Percentiles rank a stretch among this genome's conserved stretches.
phyloP scores from a whole-genome alignment of 2,113 vertebrate species.

The Beaufortia kweichowensis region DNA sequence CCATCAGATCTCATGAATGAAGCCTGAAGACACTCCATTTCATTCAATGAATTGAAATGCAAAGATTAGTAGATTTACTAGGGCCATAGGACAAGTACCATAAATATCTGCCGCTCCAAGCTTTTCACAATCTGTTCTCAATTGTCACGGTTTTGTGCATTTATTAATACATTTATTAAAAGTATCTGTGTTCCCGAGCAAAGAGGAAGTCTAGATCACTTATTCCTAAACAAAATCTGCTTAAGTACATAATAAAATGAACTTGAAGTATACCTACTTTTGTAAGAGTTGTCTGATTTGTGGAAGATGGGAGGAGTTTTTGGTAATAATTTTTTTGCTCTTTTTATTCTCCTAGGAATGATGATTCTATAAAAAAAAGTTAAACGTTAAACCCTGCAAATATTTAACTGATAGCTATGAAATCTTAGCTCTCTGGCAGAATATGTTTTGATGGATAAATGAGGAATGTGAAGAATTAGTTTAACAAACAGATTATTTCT shows the following conservation, averaged over 20 bases:
- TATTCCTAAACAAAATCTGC: too few relatives aligned
- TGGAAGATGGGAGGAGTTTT: too few relatives aligned
- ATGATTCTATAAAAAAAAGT: not conserved
- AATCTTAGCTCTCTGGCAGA: not conserved
- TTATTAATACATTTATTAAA: too few relatives aligned
- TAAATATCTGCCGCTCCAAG: not conserved
- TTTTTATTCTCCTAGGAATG: not conserved
- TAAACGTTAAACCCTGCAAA: not conserved
- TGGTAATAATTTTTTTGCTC: too few relatives aligned
- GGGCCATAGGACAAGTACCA: not conserved
- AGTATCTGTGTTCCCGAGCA: too few relatives aligned
- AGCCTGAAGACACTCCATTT: not conserved
- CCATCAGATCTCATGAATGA: conserved; percentile 18
- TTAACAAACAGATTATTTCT: not conserved
- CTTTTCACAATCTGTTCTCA: not conserved
- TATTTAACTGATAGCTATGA: not conserved
- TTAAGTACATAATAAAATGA: too few relatives aligned
- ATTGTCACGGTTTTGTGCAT: not conserved
- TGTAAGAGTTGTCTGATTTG: too few relatives aligned
- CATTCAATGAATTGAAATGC: not conserved
- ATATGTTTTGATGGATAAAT: conserved; percentile 26
- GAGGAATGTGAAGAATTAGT: not conserved
- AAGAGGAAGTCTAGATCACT: too few relatives aligned
- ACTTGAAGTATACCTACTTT: too few relatives aligned
- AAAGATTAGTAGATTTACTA: not conserved